phyloP scores from a whole-genome alignment of 2,797 vertebrate species.

The Pteropus rufus region DNA sequence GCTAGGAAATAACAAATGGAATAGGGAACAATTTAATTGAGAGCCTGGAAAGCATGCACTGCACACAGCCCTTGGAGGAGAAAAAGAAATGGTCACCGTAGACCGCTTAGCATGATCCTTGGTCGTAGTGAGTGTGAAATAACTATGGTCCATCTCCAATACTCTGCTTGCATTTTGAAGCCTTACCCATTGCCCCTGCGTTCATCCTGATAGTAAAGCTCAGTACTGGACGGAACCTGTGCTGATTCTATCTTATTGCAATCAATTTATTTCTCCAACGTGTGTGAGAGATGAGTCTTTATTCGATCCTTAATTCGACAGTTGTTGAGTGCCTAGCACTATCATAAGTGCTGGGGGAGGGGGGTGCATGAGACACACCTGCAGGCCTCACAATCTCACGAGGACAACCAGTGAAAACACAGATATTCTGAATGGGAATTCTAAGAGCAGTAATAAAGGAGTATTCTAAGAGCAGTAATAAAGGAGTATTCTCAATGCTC shows the following conservation, averaged over 20 bases:
- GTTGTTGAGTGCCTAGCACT: neutral
- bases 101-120: neutral
- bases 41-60: neutral
- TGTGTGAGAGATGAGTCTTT: neutral
- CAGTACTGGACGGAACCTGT: neutral
- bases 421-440: neutral
- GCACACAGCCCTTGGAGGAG: no score
- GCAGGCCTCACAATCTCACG: no score
- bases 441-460: neutral
- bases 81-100: neutral
- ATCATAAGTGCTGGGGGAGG: neutral
- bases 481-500: neutral
- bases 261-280: neutral
- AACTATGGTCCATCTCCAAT: neutral
- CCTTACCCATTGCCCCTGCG: neutral
- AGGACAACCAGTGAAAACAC: neutral
- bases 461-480: neutral
- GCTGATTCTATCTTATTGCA: neutral
- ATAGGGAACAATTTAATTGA: neutral
- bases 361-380: neutral
- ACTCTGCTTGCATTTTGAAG: neutral
- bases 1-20: neutral
- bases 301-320: neutral
- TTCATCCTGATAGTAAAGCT: neutral
- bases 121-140: neutral